Evolutionary conservation across 2,113 vertebrate genomes (phyloP), one percentile per base, ranked within the genome.

Genomic region (Conger conger): DNA sequence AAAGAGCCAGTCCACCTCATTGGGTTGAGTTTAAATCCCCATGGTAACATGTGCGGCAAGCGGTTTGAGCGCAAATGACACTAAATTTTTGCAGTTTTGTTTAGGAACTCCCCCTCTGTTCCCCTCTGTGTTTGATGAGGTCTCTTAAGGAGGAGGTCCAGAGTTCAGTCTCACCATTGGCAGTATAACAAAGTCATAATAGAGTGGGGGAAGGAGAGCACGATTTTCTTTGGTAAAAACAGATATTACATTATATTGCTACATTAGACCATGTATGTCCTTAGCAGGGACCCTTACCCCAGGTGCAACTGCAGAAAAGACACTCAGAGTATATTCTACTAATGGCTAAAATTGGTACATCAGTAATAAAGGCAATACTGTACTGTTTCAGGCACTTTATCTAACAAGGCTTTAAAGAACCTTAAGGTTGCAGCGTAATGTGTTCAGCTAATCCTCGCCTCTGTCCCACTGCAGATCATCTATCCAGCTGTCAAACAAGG

Each of bases 381-480:
- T 33, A 73, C 68, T 33, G 68, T 73, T 33, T 8, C 68, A 73
- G n/a, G 27, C 68, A 73, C 68, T 73, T 73, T 73, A 73, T 33
- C 68, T 73, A 73, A 73, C 68, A 73, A 73, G 68, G 20, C 68
- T 73, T 33, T 33, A 13, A 13, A 33, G 68, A 30, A 95, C 96
- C 94, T 96, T 96, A 84, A 95, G 95, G 90, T 96, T 95, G 80
- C 96, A 94, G 91, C 96, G 94, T 85, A 96, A 96, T 0, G 96
- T 96, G 90, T 96, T 96, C 95, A 96, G 95, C 83, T 96, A 95
- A 37, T 94, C 89, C 95, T 93, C 84, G 95, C 96, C 88, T 96
- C 96, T 88, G 95, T 96, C 89, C 96, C 96, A 68, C 95, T 96
- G 87, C 96, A 96, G 91, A 96, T 96, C 89, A 96, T 88, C 96